A percentile compares a stretch with the other conserved stretches of the same genome.
These are phyloP conservation scores for Bradypodion ventrale DNA, from an alignment of 2,797 vertebrate genomes.

Conservation along the genomic window DNA sequence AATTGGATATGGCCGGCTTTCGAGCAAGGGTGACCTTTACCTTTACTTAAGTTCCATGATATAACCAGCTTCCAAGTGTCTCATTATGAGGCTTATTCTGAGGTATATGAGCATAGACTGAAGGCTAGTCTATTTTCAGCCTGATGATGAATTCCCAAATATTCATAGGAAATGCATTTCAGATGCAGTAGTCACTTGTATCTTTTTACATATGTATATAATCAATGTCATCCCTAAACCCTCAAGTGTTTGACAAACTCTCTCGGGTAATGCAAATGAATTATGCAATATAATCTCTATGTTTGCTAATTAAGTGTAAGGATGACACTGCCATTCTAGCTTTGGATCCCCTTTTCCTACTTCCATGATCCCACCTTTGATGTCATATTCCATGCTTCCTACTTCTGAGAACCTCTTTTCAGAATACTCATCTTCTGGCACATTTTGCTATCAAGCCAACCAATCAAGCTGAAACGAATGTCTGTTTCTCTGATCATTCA, in stretches of 20 bases:
- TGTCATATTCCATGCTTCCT: neutral
- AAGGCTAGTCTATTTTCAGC: neutral
- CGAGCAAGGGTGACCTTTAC: no score
- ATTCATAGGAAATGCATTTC: constrained; percentile 8
- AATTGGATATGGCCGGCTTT: no score
- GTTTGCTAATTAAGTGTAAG: constrained; percentile 62
- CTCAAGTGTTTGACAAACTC: constrained; percentile 62
- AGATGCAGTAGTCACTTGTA: constrained; percentile 36
- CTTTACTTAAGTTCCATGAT: no score
- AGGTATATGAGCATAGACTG: neutral
- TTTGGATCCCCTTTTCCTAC: constrained; percentile 49
- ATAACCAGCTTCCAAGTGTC: no score
- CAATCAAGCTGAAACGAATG: neutral
- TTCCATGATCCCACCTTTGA: constrained; percentile 44
- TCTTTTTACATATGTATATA: neutral
- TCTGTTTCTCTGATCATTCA: neutral
- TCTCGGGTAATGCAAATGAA: constrained; percentile 67
- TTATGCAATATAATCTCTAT: constrained; percentile 54
- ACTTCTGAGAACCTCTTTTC: neutral
- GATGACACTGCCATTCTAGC: constrained; percentile 45
- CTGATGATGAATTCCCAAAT: neutral
- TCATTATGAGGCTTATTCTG: neutral
- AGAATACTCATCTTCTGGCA: neutral
- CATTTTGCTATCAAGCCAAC: neutral
- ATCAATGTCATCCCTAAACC: constrained; percentile 51